These are phyloP conservation scores for Dascyllus trimaculatus DNA, from an alignment of 2,113 vertebrate genomes.

Conservation along the genomic window DNA sequence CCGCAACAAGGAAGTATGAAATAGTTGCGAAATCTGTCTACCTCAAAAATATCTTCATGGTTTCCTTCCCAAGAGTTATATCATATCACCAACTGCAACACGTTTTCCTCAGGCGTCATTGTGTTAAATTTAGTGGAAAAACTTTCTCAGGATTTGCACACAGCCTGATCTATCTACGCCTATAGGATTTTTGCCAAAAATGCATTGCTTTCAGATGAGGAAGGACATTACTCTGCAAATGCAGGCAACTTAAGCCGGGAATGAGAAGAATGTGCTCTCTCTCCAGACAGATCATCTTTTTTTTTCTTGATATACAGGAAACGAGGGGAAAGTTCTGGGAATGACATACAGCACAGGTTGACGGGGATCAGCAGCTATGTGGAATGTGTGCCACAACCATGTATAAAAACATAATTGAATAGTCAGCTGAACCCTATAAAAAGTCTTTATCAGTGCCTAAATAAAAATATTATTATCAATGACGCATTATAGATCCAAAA, in stretches of 20 bases:
- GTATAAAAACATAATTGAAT: background rate
- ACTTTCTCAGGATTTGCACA: background rate
- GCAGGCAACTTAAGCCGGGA: conserved; percentile 5
- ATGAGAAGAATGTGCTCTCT: conserved; percentile 58
- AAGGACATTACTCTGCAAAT: conserved; percentile 11
- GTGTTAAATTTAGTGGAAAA: background rate
- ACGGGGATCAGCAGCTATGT: no score
- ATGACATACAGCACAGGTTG: background rate
- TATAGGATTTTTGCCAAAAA: conserved; percentile 37
- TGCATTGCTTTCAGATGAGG: conserved; percentile 53
- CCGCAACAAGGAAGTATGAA: conserved; percentile 59
- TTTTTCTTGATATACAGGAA: background rate
- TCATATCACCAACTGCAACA: background rate
- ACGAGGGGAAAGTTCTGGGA: background rate
- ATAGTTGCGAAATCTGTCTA: conserved; percentile 67
- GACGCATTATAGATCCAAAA: conserved; percentile 24
- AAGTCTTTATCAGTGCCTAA: background rate
- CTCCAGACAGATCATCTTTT: background rate
- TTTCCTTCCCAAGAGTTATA: conserved; percentile 10
- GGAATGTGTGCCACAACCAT: no score
- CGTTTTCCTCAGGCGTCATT: background rate
- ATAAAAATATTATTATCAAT: background rate
- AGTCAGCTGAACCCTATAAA: background rate
- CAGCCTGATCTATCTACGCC: background rate
- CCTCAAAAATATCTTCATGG: conserved; percentile 6